Evolutionary conservation across 2,113 vertebrate genomes (phyloP).

Genomic region (Nannobrachium achirus): DNA sequence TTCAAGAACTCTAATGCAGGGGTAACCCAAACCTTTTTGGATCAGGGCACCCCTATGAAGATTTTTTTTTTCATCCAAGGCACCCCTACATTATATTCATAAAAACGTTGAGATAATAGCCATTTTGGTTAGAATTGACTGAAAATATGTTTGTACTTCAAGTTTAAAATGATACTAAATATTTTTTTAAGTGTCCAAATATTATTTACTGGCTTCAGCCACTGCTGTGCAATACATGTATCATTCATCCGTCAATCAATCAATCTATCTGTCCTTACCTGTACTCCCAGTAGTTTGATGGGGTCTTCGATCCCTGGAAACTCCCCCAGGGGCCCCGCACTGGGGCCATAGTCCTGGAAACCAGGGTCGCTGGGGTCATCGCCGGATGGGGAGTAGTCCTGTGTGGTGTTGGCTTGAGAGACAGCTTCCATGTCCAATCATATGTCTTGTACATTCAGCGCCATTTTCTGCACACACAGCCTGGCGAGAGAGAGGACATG

Average conservation of each 20-base stretch:
- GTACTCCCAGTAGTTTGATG: conserved; percentile 89
- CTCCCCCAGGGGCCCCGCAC: conserved; percentile 2
- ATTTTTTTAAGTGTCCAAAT: too few species aligned
- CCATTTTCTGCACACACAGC: conserved; percentile 28
- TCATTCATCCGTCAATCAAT: neutral
- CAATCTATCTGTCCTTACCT: conserved; percentile 49
- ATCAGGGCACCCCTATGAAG: too few species aligned
- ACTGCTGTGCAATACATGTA: too few species aligned
- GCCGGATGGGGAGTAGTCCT: conserved; percentile 26
- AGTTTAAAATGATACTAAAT: too few species aligned
- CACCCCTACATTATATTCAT: too few species aligned
- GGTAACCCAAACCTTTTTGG: too few species aligned
- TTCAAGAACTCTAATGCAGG: too few species aligned
- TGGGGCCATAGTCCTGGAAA: conserved; percentile 39
- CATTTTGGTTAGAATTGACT: too few species aligned
- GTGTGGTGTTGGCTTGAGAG: conserved; percentile 45
- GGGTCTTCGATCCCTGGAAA: conserved; percentile 85
- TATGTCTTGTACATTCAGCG: neutral
- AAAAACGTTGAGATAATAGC: too few species aligned
- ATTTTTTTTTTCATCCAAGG: too few species aligned
- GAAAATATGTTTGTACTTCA: too few species aligned
- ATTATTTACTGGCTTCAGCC: too few species aligned
- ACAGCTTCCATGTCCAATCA: conserved; percentile 62
- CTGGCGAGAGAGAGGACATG: neutral
- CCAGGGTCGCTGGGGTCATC: neutral